Conservation (phyloP, 2,113 vertebrate genomes). For the Chaetops frenatus region DNA sequence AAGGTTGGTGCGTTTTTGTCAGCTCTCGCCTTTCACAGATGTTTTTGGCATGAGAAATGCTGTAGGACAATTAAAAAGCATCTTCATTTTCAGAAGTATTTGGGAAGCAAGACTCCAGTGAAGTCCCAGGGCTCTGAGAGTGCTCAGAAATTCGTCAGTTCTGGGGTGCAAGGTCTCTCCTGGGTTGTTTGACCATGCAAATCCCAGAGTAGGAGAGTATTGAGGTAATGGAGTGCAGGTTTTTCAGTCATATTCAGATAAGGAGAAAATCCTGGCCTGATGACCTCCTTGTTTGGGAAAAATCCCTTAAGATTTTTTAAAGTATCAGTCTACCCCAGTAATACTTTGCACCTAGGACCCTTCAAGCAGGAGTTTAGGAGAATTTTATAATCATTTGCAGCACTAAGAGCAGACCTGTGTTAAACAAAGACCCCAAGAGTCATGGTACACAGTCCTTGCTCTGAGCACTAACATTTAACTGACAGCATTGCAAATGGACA, state of each 20-base stretch:
- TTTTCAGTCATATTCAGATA: neutral
- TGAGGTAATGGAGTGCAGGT: fast-evolving
- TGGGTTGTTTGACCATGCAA: neutral
- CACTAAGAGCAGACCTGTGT: neutral
- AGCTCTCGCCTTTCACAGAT: neutral
- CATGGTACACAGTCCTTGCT: neutral
- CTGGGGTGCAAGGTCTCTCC: neutral
- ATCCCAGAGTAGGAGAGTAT: neutral
- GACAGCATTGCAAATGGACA: neutral
- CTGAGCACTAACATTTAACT: neutral
- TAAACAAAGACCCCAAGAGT: neutral
- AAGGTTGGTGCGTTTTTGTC: neutral
- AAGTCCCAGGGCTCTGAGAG: neutral
- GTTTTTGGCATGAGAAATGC: neutral
- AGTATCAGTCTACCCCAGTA: neutral
- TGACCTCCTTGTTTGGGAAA: neutral
- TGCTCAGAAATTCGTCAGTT: neutral
- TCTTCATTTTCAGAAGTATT: neutral
- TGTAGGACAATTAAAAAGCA: neutral
- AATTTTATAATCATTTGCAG: neutral
- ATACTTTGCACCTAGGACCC: neutral
- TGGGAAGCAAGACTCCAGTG: neutral
- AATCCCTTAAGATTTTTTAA: neutral
- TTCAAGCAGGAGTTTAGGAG: neutral
- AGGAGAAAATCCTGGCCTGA: neutral